A percentile compares a stretch with the other conserved stretches of the same genome.
These are phyloP conservation scores for Cyprinodon tularosa DNA, from an alignment of 2,113 vertebrate species.

Conservation along the genomic window DNA sequence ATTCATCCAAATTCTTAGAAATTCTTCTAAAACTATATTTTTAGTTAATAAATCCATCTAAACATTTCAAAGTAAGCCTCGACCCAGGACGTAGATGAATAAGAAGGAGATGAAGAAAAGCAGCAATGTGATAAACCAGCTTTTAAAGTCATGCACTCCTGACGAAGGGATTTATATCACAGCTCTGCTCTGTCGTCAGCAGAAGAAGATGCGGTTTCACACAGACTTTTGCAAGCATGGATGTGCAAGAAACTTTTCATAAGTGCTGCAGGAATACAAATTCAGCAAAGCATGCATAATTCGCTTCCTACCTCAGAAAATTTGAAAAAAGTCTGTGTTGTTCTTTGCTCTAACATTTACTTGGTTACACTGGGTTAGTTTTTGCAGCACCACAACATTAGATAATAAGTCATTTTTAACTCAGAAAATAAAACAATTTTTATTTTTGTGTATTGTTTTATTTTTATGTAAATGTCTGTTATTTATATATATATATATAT, in stretches of 20 bases:
- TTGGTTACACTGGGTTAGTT: neutral
- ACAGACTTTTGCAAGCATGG: neutral
- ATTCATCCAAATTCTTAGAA: neutral
- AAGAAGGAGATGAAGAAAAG: neutral
- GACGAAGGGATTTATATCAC: neutral
- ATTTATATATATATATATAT: neutral
- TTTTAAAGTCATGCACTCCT: neutral
- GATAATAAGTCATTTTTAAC: neutral
- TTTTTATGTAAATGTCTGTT: neutral
- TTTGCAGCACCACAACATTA: neutral
- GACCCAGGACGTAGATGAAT: neutral
- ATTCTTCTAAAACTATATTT: neutral
- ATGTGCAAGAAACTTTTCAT: neutral
- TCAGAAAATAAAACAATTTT: neutral
- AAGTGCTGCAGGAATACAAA: conserved; percentile 20
- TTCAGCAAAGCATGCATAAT: conserved; percentile 26
- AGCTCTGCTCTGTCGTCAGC: conserved; percentile 3
- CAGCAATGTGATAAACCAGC: neutral
- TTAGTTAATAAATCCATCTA: neutral
- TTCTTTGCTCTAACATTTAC: neutral
- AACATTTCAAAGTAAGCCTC: neutral
- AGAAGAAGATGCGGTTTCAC: conserved; percentile 44
- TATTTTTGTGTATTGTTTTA: too few relatives aligned
- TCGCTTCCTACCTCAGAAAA: conserved; percentile 32
- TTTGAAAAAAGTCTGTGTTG: neutral